Conservation (phyloP, 1,140 invertebrate species). For the Aphidius ervi region DNA sequence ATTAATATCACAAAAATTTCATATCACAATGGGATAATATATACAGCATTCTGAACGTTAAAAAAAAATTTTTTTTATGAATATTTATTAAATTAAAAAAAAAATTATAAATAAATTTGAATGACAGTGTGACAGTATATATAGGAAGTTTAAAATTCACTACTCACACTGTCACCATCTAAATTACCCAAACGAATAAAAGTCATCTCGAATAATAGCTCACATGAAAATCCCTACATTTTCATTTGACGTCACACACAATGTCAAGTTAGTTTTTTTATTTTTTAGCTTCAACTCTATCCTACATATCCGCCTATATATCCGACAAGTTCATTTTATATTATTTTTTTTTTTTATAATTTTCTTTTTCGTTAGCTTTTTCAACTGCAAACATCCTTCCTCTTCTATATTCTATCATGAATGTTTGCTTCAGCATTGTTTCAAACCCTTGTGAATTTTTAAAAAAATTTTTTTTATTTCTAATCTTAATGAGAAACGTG, state of each 20-base stretch:
- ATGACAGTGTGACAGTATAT: not conserved
- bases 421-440: slow-evolving; percentile 1
- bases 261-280: slow-evolving; percentile 5
- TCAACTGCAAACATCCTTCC: not conserved
- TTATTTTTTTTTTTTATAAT: not conserved
- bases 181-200: slow-evolving; percentile 15
- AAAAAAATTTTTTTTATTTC: not conserved
- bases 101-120: too few species aligned
- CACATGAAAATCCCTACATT: slow-evolving; percentile 8
- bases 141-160: slow-evolving; percentile 25
- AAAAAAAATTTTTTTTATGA: too few species aligned
- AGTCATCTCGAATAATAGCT: slow-evolving; percentile 15
- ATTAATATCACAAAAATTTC: too few species aligned
- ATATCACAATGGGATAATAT: too few species aligned
- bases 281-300: not conserved
- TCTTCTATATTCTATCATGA: too few species aligned
- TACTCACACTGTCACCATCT: slow-evolving; percentile 25
- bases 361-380: not conserved
- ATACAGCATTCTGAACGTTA: too few species aligned
- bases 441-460: not conserved
- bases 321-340: slow-evolving; percentile 1
- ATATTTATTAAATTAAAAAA: too few species aligned
- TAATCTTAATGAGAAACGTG: slow-evolving; percentile 20
- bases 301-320: not conserved
- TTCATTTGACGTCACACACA: slow-evolving; percentile 3